Conservation (phyloP, 2,797 vertebrate genomes). For the Sebastes melanostomus region DNA sequence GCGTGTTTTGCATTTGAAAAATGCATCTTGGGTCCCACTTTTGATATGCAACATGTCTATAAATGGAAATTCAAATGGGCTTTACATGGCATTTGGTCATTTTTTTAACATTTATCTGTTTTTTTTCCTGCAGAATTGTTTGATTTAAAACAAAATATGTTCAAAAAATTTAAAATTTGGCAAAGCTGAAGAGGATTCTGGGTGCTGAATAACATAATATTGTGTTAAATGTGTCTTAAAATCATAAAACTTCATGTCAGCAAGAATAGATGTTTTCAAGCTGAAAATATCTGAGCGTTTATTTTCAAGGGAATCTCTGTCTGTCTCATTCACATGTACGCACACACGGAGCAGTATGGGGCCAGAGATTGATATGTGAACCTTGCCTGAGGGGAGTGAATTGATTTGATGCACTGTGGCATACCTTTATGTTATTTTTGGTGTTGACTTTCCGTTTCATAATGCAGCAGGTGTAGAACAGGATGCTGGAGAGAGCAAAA, state of each 20-base stretch:
- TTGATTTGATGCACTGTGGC: conserved; percentile 40
- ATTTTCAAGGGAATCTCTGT: neutral
- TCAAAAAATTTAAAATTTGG: neutral
- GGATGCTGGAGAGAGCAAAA: conserved; percentile 5
- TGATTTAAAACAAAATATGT: neutral
- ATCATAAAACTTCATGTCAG: neutral
- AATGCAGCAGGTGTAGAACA: conserved; percentile 35
- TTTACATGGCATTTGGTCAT: neutral
- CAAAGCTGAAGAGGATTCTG: neutral
- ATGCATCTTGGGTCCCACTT: neutral
- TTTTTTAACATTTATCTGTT: neutral
- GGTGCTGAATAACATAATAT: neutral
- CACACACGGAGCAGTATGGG: conserved; percentile 1
- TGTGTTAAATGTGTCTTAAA: neutral
- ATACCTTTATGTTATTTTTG: conserved; percentile 30
- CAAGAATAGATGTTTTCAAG: neutral
- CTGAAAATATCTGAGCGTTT: neutral
- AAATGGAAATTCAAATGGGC: neutral
- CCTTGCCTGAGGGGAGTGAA: conserved; percentile 8
- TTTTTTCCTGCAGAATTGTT: neutral
- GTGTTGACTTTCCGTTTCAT: conserved; percentile 29
- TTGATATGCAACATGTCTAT: neutral
- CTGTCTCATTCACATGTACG: neutral
- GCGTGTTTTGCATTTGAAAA: neutral
- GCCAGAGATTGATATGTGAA: conserved; percentile 32